phyloP scores from a whole-genome alignment of 2,113 vertebrate genomes.

The Alethe castanea region DNA sequence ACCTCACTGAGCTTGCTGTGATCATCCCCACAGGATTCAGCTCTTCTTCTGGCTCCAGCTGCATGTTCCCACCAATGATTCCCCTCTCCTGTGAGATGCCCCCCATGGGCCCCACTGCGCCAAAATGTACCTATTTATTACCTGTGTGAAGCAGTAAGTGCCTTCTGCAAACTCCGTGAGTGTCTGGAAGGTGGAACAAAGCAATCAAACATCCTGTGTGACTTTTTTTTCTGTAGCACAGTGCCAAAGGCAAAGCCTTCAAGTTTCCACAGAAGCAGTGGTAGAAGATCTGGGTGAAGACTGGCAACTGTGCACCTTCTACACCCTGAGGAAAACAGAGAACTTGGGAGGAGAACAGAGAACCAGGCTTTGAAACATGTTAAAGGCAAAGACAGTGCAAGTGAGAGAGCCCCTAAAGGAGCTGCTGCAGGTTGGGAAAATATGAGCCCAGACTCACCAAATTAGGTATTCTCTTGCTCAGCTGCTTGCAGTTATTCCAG shows the following conservation, averaged over 20 bases:
- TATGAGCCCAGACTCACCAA: not conserved
- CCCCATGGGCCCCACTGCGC: accelerated
- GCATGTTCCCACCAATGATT: not conserved
- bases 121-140: not conserved
- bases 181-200: accelerated
- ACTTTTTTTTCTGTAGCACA: not conserved
- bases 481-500: not conserved
- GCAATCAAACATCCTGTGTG: not conserved
- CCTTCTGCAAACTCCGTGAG: not conserved
- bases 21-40: accelerated
- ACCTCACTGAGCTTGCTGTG: not conserved
- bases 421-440: not conserved
- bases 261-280: not conserved
- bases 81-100: not conserved
- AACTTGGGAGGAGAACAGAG: not conserved
- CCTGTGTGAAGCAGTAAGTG: not conserved
- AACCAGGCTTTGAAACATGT: not conserved
- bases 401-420: not conserved
- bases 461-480: not conserved
- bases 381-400: not conserved
- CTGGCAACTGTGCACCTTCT: not conserved
- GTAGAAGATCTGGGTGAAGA: not conserved
- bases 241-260: not conserved
- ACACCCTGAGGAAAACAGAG: not conserved
- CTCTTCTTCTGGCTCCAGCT: not conserved